Conservation (phyloP, 1,140 invertebrate species). For the Adelges cooleyi region DNA sequence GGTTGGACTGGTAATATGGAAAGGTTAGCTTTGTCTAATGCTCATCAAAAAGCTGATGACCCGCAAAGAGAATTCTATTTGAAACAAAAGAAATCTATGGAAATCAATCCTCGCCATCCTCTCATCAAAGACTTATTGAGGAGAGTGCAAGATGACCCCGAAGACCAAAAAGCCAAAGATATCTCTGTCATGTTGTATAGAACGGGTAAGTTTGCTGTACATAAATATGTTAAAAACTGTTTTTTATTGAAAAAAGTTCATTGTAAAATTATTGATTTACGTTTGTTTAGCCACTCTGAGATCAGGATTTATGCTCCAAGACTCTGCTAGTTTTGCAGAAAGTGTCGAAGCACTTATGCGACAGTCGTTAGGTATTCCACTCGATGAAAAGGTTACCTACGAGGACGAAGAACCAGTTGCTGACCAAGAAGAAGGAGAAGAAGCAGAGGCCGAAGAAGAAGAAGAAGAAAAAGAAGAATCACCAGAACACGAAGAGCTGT, state of each 20-base stretch:
- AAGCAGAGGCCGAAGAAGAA: background rate
- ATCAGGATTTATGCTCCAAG: constrained; percentile 78
- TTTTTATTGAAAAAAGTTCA: too few relatives aligned
- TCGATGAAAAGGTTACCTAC: constrained; percentile 54
- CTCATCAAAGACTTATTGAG: constrained; percentile 81
- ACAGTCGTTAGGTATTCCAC: constrained; percentile 65
- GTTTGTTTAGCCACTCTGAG: constrained; percentile 63
- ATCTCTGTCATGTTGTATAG: constrained; percentile 88
- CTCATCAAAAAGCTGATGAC: constrained; percentile 92
- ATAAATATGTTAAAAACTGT: too few relatives aligned
- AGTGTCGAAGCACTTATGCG: constrained; percentile 78
- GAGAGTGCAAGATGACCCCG: constrained; percentile 64
- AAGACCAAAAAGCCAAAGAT: constrained; percentile 69
- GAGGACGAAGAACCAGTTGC: constrained; percentile 4
- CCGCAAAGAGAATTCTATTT: constrained; percentile 82
- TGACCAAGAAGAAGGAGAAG: constrained; percentile 1
- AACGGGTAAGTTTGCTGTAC: constrained; percentile 41
- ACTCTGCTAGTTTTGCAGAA: constrained; percentile 75
- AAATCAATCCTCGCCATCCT: constrained; percentile 96
- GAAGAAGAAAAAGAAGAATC: constrained; percentile 19
- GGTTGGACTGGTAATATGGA: constrained; percentile 99
- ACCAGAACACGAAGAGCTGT: constrained; percentile 17
- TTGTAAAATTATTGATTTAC: background rate
- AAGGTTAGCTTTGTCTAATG: constrained; percentile 86
- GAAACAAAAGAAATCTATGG: constrained; percentile 92